These are phyloP conservation scores for Macrochelys suwanniensis DNA, from an alignment of 2,797 vertebrate species.

Conservation along the genomic window DNA sequence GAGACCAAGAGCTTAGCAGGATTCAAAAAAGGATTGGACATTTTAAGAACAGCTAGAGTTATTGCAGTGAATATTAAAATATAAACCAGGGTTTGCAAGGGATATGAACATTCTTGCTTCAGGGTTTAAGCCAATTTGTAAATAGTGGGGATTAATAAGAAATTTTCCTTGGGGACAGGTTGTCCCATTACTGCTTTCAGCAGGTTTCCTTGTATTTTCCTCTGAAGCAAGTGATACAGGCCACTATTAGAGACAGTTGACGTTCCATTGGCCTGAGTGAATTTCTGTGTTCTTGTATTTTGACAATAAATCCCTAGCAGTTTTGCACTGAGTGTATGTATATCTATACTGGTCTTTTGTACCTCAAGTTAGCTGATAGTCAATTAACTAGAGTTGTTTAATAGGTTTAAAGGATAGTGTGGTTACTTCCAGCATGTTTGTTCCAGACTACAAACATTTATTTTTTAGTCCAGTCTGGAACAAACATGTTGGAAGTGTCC, in stretches of 20 bases:
- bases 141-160: not conserved
- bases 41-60: not conserved
- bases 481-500: not conserved
- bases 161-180: not conserved
- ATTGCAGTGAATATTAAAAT: not conserved
- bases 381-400: conserved; percentile 30
- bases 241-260: not conserved
- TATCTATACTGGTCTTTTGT: not conserved
- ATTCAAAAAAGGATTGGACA: not conserved
- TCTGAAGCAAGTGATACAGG: not conserved
- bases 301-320: conserved; percentile 5
- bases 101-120: not conserved
- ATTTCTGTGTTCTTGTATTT: not conserved
- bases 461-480: not conserved
- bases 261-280: not conserved
- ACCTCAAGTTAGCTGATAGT: conserved; percentile 9
- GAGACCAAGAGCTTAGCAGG: not conserved
- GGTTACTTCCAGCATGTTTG: not conserved
- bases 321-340: conserved; percentile 32
- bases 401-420: conserved; percentile 15
- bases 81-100: not conserved
- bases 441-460: conserved; percentile 46
- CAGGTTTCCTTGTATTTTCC: not conserved
- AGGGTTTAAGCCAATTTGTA: not conserved
- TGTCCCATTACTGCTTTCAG: not conserved